Conservation (phyloP, 64 coral and sea anemone genomes). For the Porites australiensis region DNA sequence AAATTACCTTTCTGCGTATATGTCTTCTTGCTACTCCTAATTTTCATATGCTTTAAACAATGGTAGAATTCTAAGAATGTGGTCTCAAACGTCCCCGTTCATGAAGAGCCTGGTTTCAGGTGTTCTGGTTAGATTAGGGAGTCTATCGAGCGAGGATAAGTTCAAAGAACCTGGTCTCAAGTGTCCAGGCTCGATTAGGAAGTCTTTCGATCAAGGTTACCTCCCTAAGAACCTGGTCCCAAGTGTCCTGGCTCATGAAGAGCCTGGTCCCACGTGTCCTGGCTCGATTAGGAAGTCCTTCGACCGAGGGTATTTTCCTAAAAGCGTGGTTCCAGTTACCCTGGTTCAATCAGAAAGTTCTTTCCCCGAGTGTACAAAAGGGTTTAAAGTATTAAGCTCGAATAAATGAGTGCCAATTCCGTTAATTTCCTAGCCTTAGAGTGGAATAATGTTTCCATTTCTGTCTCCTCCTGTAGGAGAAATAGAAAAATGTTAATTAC, state of each 20-base stretch:
- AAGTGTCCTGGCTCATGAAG: not conserved
- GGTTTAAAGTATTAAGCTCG: not conserved
- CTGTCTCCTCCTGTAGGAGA: not conserved
- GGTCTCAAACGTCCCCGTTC: not conserved
- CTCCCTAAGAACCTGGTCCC: not conserved
- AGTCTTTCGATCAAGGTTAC: not conserved
- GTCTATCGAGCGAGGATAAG: not conserved
- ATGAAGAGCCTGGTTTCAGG: not conserved
- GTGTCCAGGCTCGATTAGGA: no score
- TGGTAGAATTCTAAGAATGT: not conserved
- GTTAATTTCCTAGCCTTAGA: not conserved
- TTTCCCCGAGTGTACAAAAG: no score
- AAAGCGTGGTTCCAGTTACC: not conserved
- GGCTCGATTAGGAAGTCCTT: not conserved
- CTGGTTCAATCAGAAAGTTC: no score
- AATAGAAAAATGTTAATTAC: not conserved
- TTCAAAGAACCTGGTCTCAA: no score
- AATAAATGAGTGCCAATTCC: not conserved
- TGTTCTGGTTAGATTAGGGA: no score
- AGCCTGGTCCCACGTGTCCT: not conserved
- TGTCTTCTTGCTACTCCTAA: not conserved
- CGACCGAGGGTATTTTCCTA: not conserved
- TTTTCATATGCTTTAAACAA: not conserved
- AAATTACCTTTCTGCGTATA: not conserved
- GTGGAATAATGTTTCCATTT: not conserved